A percentile compares a stretch with the other conserved stretches of the same genome.
Evolutionary conservation across 2,888 invertebrate species (phyloP).

Genomic region (Dicyrtomina minuta): DNA sequence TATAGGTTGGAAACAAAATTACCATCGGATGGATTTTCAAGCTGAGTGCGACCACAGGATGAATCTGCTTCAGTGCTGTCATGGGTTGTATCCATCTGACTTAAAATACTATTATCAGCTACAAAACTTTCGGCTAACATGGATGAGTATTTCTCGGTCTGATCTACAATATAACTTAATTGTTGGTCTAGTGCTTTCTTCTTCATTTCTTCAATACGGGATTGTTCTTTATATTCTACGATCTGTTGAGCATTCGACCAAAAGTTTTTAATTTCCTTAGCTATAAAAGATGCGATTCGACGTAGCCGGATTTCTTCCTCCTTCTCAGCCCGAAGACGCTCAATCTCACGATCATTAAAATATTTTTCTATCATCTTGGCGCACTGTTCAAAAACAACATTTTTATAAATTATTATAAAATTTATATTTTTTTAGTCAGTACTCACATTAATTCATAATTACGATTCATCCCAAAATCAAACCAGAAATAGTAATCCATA

Average conservation of each 20-base stretch:
- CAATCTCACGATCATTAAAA: slow-evolving; percentile 59
- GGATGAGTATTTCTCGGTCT: slow-evolving; percentile 95
- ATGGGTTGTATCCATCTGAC: not conserved
- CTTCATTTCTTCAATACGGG: slow-evolving; percentile 88
- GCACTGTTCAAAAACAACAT: slow-evolving; percentile 64
- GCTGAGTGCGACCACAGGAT: not conserved
- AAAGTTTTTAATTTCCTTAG: slow-evolving; percentile 90
- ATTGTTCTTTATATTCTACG: slow-evolving; percentile 90
- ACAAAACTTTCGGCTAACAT: slow-evolving; percentile 74
- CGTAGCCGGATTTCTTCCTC: slow-evolving; percentile 83
- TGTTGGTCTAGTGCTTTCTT: slow-evolving; percentile 95
- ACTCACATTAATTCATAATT: not conserved
- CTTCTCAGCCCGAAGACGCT: slow-evolving; percentile 83
- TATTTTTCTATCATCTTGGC: slow-evolving; percentile 88
- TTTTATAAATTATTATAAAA: not conserved
- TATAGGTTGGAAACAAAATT: not conserved
- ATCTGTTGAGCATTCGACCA: slow-evolving; percentile 97
- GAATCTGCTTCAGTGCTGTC: slow-evolving; percentile 1
- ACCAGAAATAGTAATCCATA: too few species aligned
- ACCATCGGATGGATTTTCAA: slow-evolving; percentile 20
- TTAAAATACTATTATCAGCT: slow-evolving; percentile 5
- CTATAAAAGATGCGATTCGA: slow-evolving; percentile 83
- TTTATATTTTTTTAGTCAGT: not conserved
- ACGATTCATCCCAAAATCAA: too few species aligned
- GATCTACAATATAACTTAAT: slow-evolving; percentile 95